Base-by-base conservation (phyloP, 2,888 invertebrate species). In the Nomada lathburiana region DNA sequence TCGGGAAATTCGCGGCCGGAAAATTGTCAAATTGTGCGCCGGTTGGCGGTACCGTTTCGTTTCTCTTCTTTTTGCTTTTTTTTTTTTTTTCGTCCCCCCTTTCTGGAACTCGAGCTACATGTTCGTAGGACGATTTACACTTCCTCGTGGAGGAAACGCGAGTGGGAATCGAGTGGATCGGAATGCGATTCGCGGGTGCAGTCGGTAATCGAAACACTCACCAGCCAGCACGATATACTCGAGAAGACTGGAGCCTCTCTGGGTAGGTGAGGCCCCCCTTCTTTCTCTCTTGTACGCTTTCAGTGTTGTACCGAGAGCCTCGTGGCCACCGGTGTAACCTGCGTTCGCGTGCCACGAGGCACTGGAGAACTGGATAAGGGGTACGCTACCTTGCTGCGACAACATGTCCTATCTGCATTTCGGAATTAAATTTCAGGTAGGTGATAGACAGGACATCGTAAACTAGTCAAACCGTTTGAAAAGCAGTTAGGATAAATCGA, bases 221-320 rank as follows among this genome's bases (percentile, higher is more conserved):
- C 91, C 86, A 85, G 78, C 86, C 89, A 87, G 87, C 88, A 86
- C 91, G 89, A 87, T 90, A 89, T 83, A 88, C 90, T 89, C 86
- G 89, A 90, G 90, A 89, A 90, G 90, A 91, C 91, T 91, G 91
- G 89, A 86, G 85, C 84, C 87, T 87, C 90, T 82, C 89, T 86
- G 86, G 83, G 77, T 88, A 88, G 88, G 88, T 88, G 88, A 89
- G 81, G 80, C 78, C 83, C 84, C 84, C 82, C 84, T 86, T 86
- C 83, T 76, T 85, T 88, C 80, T 65, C 86, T 83, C 80, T 81
- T 64, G 82, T 74, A 82, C 81, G 75, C 42, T 73, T 57, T 53
- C 87, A 87, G 88, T 73, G 82, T 72, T 74, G 87, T 88, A 81
- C 18, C 79, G 42, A 76, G 55, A 13, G 53, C 16, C 44, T 59